Evolutionary conservation across 2,113 vertebrate genomes (phyloP).

Genomic region (Taurulus bubalis): DNA sequence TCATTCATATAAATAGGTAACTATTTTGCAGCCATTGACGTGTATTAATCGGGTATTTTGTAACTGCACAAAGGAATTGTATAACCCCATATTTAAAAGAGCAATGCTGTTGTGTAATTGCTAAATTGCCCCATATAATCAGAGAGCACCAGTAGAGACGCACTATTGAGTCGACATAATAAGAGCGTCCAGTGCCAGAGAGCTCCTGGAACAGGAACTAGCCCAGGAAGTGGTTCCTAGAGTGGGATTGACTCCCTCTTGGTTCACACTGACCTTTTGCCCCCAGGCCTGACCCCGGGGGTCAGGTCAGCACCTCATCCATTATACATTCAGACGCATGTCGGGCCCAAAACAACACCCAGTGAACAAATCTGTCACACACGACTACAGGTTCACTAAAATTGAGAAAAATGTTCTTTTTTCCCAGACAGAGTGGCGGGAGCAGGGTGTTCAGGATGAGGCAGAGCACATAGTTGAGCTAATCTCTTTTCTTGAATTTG

Average conservation of each 20-base stretch:
- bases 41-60: not conserved
- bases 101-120: not conserved
- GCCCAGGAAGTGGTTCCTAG: slow-evolving; percentile 5
- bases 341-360: slow-evolving; percentile 16
- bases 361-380: slow-evolving; percentile 37
- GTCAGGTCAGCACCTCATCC: slow-evolving; percentile 62
- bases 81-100: not conserved
- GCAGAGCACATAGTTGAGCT: slow-evolving; percentile 26
- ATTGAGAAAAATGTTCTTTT: not conserved
- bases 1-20: not conserved
- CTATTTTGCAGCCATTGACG: not conserved
- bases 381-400: not conserved
- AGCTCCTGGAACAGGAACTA: not conserved
- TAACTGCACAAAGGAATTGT: not conserved
- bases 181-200: not conserved
- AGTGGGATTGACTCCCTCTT: slow-evolving; percentile 48
- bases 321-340: slow-evolving; percentile 43
- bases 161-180: not conserved
- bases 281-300: slow-evolving; percentile 17
- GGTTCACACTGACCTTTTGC: slow-evolving; percentile 59
- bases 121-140: not conserved
- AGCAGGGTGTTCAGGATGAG: slow-evolving; percentile 1
- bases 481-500: slow-evolving; percentile 22
- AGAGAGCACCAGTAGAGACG: not conserved
- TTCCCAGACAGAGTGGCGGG: slow-evolving; percentile 12